Evolutionary conservation across 2,113 vertebrate species (phyloP), one percentile per base, ranked within the genome.

Genomic region (Peromyscus californicus): DNA sequence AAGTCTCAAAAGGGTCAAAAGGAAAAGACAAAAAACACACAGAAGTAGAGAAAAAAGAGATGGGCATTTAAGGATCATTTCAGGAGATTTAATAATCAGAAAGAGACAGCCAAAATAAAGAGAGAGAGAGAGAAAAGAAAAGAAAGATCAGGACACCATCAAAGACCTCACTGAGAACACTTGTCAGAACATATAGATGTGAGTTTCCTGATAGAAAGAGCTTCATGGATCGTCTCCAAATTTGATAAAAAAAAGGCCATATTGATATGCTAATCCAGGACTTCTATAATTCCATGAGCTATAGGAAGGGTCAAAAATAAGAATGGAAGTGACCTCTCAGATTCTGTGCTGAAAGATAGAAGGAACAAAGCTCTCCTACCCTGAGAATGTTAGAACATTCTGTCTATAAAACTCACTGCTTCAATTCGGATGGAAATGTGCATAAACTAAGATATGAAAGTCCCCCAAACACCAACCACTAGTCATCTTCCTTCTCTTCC

Each of bases 251-350:
- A 86, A 51, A 83, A 93, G n/a, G 24, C 33, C 19, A 70, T 69
- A 51, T 36, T 85, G 61, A 69, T 93, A 92, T 80, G 31, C 51
- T 78, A 84, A 70, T 93, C 76, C 4, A 61, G 61, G 67, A 51
- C 79, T 90, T 90, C 82, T 80, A 7, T 45, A 87, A 72, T 96
- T 86, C 21, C 24, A 91, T 79, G 80, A 85, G 8, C 82, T 84
- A 61, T 51, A 79, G 29, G 57, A 93, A 90, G 72, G 72, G 75
- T 93, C 51, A 86, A 54, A 36, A 42, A 82, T 63, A 33, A 94
- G 65, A 80, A 94, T 79, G 15, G 70, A 72, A 22, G 36, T 72
- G 13, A 91, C 65, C n/a, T 91, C 36, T 91, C 13, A 31, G 17
- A 36, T 74, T 91, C 33, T n/a, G 42, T 74, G 57, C 36, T 94